Conservation (phyloP, 2,113 vertebrate genomes). For the Diadophis punctatus region DNA sequence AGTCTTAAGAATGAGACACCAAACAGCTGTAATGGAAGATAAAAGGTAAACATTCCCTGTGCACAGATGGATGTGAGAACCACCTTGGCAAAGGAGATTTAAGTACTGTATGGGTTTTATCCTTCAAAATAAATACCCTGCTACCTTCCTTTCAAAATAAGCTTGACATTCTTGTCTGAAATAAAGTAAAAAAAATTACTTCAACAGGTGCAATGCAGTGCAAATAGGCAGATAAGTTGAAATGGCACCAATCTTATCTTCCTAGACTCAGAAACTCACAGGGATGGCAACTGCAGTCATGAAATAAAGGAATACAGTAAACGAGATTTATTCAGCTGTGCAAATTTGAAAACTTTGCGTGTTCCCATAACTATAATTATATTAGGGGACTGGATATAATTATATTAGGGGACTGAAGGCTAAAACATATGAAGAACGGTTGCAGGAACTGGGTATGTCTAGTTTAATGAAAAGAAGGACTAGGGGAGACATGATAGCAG, state of each 20-base stretch:
- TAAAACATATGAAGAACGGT: no score
- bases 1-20: background rate
- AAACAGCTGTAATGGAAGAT: background rate
- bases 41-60: background rate
- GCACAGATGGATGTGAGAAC: background rate
- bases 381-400: no score
- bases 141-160: background rate
- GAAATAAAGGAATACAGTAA: background rate
- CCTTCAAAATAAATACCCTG: background rate
- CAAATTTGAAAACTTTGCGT: background rate
- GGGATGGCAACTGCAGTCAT: background rate
- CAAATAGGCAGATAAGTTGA: background rate
- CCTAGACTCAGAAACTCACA: background rate
- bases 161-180: background rate
- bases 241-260: background rate
- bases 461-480: no score
- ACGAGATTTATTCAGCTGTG: background rate
- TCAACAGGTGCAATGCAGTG: background rate
- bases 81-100: background rate
- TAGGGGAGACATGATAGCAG: no score
- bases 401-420: no score
- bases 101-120: background rate
- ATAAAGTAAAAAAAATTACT: background rate
- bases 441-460: no score
- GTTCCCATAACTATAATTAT: background rate